Conservation (phyloP, 2,797 vertebrate genomes). For the Malacoraja senta region DNA sequence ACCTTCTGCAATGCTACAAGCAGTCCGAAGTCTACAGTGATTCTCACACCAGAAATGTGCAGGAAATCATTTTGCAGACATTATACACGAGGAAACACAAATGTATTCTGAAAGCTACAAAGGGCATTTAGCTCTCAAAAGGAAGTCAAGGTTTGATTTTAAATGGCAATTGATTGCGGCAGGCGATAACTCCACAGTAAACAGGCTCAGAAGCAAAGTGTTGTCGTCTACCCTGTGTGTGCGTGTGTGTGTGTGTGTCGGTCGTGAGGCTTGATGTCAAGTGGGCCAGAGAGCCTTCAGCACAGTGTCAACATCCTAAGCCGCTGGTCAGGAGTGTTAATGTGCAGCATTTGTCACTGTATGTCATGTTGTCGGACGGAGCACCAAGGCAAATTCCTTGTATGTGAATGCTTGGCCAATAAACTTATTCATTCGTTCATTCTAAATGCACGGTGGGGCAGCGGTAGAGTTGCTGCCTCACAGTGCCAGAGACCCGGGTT, state of each 20-base stretch:
- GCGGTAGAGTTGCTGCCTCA: too few relatives aligned
- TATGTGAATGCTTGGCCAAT: too few relatives aligned
- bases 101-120: slow-evolving; percentile 34
- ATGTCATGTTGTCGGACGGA: too few relatives aligned
- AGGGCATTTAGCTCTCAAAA: slow-evolving; percentile 20
- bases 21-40: neutral
- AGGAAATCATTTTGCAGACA: slow-evolving; percentile 20
- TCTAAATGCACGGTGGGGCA: too few relatives aligned
- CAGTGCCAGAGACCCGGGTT: too few relatives aligned
- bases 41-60: neutral
- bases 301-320: neutral
- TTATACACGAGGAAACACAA: slow-evolving; percentile 11
- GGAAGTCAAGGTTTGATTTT: slow-evolving; percentile 28
- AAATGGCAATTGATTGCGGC: slow-evolving; percentile 32
- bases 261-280: neutral
- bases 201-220: neutral
- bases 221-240: neutral
- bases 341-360: neutral
- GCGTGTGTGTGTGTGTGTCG: too few relatives aligned
- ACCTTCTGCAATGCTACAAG: neutral
- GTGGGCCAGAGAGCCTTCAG: neutral
- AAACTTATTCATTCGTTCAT: too few relatives aligned
- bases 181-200: slow-evolving; percentile 28
- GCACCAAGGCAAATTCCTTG: too few relatives aligned
- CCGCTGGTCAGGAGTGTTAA: neutral